Percentiles rank a stretch among this genome's conserved stretches.
phyloP scores from a whole-genome alignment of 2,113 vertebrate genomes.

The Catharus bicknelli region DNA sequence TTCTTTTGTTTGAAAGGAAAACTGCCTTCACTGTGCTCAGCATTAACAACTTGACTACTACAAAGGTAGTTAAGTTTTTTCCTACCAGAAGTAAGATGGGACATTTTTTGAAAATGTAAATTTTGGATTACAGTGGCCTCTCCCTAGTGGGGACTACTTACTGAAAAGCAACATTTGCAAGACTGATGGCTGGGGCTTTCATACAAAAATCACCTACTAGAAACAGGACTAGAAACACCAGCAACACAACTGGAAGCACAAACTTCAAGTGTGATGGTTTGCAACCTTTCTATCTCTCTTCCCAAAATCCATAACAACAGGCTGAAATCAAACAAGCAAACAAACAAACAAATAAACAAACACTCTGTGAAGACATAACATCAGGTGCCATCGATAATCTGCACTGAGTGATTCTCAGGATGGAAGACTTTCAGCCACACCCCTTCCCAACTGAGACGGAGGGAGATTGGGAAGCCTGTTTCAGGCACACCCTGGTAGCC shows the following conservation, averaged over 20 bases:
- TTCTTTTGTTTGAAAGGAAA: slow-evolving; percentile 51
- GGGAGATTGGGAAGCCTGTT: background rate
- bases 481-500: background rate
- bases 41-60: background rate
- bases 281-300: background rate
- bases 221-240: slow-evolving; percentile 40
- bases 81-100: background rate
- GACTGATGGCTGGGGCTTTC: background rate
- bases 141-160: background rate
- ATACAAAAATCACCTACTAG: background rate
- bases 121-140: slow-evolving; percentile 37
- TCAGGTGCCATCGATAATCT: background rate
- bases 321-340: background rate
- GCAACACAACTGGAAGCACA: background rate
- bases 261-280: background rate
- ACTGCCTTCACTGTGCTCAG: background rate
- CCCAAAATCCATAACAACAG: background rate
- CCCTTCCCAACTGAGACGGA: fast-evolving
- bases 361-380: background rate
- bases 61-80: background rate
- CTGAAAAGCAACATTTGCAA: slow-evolving; percentile 51
- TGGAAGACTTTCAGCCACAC: background rate
- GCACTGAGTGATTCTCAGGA: background rate
- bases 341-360: background rate
- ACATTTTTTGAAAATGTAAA: slow-evolving; percentile 44